Conservation (phyloP, 23 tunicate genomes). For the Oikopleura dioica region DNA sequence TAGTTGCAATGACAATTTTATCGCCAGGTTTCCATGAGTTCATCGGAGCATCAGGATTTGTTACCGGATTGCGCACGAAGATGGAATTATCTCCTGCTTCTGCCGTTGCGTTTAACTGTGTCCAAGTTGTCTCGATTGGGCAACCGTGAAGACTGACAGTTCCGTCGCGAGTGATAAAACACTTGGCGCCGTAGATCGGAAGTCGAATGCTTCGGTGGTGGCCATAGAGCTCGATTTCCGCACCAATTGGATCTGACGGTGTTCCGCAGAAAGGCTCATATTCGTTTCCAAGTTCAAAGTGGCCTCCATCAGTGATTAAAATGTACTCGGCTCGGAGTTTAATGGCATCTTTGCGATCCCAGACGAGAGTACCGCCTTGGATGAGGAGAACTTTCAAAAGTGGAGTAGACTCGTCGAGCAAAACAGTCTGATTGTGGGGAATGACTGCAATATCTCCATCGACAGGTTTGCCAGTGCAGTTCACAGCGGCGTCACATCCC, state of each 20-base stretch:
- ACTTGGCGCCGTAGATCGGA: constrained; percentile 89
- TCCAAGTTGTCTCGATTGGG: constrained; percentile 35
- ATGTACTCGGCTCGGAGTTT: constrained; percentile 38
- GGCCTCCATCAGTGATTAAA: constrained; percentile 34
- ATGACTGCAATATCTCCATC: not conserved
- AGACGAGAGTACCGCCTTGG: constrained; percentile 58
- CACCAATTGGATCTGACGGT: constrained; percentile 14
- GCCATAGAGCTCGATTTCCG: constrained; percentile 44
- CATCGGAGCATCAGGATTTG: constrained; percentile 18
- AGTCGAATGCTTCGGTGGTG: constrained; percentile 37
- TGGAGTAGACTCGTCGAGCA: constrained; percentile 58
- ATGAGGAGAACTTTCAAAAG: constrained; percentile 45
- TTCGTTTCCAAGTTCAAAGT: constrained; percentile 33
- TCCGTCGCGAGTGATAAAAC: constrained; percentile 51
- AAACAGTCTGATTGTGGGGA: constrained; percentile 37
- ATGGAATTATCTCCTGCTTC: constrained; percentile 35
- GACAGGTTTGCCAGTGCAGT: not conserved
- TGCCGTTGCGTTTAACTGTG: constrained; percentile 25
- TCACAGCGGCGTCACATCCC: constrained; percentile 18
- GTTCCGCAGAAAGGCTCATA: constrained; percentile 23
- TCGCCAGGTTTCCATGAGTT: constrained; percentile 44
- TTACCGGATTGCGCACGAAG: not conserved
- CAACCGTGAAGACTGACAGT: constrained; percentile 58
- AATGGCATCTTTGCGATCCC: constrained; percentile 26
- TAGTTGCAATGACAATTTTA: constrained; percentile 51